Evolutionary conservation across 2,888 invertebrate genomes (phyloP).

Genomic region (Luperina testacea): DNA sequence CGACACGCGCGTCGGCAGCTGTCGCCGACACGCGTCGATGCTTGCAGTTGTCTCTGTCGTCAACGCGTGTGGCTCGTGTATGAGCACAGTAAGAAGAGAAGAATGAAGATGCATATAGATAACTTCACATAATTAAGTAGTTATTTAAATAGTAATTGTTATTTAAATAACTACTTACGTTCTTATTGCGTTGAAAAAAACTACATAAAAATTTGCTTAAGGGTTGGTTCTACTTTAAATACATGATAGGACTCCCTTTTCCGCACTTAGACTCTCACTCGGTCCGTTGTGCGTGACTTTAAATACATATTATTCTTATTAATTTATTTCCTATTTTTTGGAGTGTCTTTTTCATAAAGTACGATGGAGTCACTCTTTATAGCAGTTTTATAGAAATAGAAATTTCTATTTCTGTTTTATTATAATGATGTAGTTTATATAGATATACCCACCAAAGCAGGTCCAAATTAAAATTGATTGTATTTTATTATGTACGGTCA

Average conservation of each 20-base stretch:
- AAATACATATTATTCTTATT: conserved; percentile 5
- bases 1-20: too few relatives aligned
- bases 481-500: conserved; percentile 46
- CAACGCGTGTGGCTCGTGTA: too few relatives aligned
- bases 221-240: not conserved
- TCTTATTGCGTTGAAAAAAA: not conserved
- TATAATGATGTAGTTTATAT: not conserved
- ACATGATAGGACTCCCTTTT: too few relatives aligned
- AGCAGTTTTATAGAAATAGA: not conserved
- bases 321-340: not conserved
- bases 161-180: not conserved
- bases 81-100: not conserved
- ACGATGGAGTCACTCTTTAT: not conserved
- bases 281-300: too few relatives aligned
- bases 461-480: conserved; percentile 45
- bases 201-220: not conserved
- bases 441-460: conserved; percentile 52
- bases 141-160: too few relatives aligned
- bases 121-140: not conserved
- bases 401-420: not conserved
- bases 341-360: not conserved
- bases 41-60: too few relatives aligned
- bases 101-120: not conserved
- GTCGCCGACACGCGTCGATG: too few relatives aligned
- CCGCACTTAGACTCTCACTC: too few relatives aligned